These are phyloP conservation scores for Heterocephalus glaber DNA, from an alignment of 2,113 vertebrate genomes.

Conservation along the genomic window DNA sequence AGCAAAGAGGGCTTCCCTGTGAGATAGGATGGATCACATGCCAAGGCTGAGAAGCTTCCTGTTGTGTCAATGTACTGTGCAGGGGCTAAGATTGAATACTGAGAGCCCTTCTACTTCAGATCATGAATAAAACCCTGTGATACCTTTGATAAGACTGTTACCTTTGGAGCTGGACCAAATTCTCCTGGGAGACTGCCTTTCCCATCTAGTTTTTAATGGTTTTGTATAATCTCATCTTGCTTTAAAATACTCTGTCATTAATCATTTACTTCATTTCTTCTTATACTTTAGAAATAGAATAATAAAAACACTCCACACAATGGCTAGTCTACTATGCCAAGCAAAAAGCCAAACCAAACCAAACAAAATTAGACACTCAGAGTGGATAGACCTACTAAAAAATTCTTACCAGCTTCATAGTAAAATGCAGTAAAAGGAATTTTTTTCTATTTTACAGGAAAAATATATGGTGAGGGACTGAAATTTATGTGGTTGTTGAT, in stretches of 20 bases:
- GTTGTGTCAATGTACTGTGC: slow-evolving; percentile 3
- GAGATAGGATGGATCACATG: slow-evolving; percentile 62
- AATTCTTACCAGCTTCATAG: not conserved
- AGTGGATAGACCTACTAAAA: not conserved
- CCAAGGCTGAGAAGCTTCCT: slow-evolving; percentile 42
- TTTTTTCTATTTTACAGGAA: not conserved
- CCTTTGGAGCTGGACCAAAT: slow-evolving; percentile 68
- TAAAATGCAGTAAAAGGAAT: not conserved
- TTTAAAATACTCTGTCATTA: slow-evolving; percentile 43
- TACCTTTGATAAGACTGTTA: slow-evolving; percentile 64
- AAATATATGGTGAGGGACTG: not conserved
- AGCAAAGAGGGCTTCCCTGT: slow-evolving; percentile 44
- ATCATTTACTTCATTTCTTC: slow-evolving; percentile 67
- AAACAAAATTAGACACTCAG: not conserved
- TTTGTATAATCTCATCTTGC: slow-evolving; percentile 57
- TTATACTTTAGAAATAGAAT: slow-evolving; percentile 61
- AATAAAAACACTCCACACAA: slow-evolving; percentile 57
- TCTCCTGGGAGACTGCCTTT: slow-evolving; percentile 22
- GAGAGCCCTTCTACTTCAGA: not conserved
- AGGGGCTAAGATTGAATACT: slow-evolving; percentile 46
- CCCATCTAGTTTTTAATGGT: slow-evolving; percentile 60
- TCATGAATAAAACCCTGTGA: slow-evolving; percentile 70
- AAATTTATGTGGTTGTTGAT: slow-evolving; percentile 50
- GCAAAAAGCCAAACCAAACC: not conserved
- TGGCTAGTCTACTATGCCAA: slow-evolving; percentile 44